Conservation (phyloP, 2,113 vertebrate genomes). For the Heterotilapia buettikoferi region DNA sequence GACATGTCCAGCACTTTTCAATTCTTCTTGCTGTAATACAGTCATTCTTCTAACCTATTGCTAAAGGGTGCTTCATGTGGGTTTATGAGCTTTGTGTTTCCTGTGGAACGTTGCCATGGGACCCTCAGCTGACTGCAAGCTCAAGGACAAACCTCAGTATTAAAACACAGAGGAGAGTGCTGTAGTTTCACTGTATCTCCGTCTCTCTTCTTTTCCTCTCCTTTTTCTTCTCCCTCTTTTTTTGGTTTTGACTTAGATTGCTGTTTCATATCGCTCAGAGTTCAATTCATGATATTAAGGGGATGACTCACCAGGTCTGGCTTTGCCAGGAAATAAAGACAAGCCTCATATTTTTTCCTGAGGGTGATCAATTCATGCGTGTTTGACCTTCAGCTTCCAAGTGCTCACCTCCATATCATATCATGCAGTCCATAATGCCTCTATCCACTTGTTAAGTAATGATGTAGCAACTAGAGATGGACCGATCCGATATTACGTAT, state of each 20-base stretch:
- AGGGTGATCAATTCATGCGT: neutral
- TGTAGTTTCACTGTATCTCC: neutral
- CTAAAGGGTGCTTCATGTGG: neutral
- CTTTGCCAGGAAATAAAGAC: neutral
- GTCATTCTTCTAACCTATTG: neutral
- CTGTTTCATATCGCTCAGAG: neutral
- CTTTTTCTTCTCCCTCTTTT: neutral
- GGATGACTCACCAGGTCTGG: neutral
- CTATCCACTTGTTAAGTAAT: neutral
- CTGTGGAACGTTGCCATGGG: neutral
- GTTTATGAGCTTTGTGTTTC: neutral
- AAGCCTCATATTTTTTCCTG: neutral
- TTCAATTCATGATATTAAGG: neutral
- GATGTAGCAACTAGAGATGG: neutral
- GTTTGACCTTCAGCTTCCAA: neutral
- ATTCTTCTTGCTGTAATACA: neutral
- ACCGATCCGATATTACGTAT: no score
- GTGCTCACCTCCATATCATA: neutral
- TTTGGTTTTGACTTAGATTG: neutral
- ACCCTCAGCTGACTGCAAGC: neutral
- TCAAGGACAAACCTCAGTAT: conserved; percentile 16
- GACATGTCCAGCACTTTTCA: neutral
- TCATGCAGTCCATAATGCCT: neutral
- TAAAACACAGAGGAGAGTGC: neutral
- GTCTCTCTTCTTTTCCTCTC: neutral